Conservation (phyloP, 2,113 vertebrate genomes). For the Nothobranchius kuhntae region DNA sequence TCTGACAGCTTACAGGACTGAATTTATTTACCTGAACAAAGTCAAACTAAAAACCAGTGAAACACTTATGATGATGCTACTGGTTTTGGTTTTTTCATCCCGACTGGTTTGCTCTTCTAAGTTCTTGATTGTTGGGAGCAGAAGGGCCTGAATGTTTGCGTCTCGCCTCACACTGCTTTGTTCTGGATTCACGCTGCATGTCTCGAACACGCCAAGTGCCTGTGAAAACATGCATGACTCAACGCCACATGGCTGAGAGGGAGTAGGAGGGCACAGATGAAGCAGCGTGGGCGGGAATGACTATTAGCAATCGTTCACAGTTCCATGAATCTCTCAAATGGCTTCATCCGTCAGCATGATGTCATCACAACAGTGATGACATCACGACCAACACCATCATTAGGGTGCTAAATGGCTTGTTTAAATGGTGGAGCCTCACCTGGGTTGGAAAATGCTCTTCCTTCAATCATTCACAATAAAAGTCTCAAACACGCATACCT, state of each 20-base stretch:
- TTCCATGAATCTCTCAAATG: conserved; percentile 11
- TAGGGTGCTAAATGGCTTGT: background rate
- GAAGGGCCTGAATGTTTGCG: no score
- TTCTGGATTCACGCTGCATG: background rate
- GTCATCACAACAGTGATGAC: background rate
- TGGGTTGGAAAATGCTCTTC: no score
- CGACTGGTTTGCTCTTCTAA: no score
- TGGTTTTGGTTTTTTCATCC: no score
- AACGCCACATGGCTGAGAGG: conserved; percentile 20
- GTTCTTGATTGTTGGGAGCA: no score
- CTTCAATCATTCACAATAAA: no score
- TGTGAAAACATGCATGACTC: conserved; percentile 36
- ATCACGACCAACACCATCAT: background rate
- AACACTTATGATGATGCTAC: no score
- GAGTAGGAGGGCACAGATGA: conserved; percentile 13
- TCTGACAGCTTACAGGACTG: no score
- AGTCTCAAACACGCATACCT: no score
- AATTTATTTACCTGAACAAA: no score
- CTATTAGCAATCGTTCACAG: conserved; percentile 30
- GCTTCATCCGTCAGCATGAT: background rate
- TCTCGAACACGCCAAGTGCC: conserved; percentile 9
- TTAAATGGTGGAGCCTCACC: background rate
- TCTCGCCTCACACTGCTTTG: background rate
- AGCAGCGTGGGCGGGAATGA: conserved; percentile 20
- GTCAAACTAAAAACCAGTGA: no score